Evolutionary conservation across 2,888 invertebrate species (phyloP).

Genomic region (Baccha elongata): DNA sequence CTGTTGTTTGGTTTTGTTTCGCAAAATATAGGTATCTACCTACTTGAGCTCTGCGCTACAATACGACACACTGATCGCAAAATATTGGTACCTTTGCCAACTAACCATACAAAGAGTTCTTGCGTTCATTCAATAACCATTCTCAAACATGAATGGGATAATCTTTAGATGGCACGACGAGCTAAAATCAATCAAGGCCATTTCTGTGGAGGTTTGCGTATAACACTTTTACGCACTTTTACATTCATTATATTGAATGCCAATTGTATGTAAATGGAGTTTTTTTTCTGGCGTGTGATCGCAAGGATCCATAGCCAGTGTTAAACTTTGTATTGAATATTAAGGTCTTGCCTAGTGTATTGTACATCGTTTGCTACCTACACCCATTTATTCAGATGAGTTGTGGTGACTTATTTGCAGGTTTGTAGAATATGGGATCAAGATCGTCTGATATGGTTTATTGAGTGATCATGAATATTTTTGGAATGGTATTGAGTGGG

Average conservation of each 20-base stretch:
- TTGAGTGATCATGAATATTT: too few species aligned
- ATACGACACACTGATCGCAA: constrained; percentile 41
- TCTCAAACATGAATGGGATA: constrained; percentile 52
- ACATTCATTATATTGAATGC: constrained; percentile 51
- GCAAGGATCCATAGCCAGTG: constrained; percentile 49
- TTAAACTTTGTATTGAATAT: constrained; percentile 38
- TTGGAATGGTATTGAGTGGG: too few species aligned
- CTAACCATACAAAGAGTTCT: constrained; percentile 24
- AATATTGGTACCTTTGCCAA: constrained; percentile 9
- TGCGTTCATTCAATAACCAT: constrained; percentile 52
- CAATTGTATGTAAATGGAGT: constrained; percentile 61
- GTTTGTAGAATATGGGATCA: constrained; percentile 44
- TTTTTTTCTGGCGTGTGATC: constrained; percentile 22
- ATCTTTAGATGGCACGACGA: constrained; percentile 24
- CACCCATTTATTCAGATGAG: background rate
- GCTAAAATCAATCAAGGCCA: constrained; percentile 57
- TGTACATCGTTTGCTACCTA: constrained; percentile 20
- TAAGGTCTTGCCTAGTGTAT: constrained; percentile 15
- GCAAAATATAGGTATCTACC: too few species aligned
- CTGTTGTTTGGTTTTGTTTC: constrained; percentile 6
- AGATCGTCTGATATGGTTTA: constrained; percentile 28
- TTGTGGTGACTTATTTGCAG: constrained; percentile 10
- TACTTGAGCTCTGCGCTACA: constrained; percentile 49
- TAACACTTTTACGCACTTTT: too few species aligned
- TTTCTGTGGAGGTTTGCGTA: constrained; percentile 25